phyloP scores from a whole-genome alignment of 2,797 vertebrate species.

The Nannoperca australis region DNA sequence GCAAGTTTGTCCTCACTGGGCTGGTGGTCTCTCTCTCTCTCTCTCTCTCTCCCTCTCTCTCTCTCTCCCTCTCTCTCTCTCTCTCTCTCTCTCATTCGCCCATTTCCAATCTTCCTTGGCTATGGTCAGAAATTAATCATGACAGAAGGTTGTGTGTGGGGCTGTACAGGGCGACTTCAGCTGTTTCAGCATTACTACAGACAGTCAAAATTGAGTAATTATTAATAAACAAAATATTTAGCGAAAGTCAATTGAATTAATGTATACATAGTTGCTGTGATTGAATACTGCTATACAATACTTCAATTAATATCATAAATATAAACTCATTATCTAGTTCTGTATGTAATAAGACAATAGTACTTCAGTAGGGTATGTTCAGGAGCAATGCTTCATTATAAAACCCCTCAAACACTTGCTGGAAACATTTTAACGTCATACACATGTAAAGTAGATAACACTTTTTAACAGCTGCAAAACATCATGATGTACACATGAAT shows the following conservation, averaged over 20 bases:
- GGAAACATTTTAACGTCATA: not conserved
- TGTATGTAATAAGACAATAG: not conserved
- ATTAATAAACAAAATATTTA: not conserved
- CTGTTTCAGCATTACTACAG: constrained; percentile 18
- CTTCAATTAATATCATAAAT: not conserved
- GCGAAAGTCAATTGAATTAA: not conserved
- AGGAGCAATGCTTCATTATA: not conserved
- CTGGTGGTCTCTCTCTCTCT: constrained; percentile 50
- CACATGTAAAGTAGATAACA: not conserved
- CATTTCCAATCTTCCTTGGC: constrained; percentile 48
- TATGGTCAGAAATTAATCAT: constrained; percentile 71
- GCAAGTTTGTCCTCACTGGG: constrained; percentile 71
- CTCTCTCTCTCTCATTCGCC: constrained; percentile 11
- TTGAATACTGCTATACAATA: not conserved
- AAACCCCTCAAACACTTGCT: not conserved
- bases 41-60: constrained; percentile 39
- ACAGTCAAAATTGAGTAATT: not conserved
- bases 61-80: constrained; percentile 34
- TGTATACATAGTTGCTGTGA: not conserved
- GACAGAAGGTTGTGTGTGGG: constrained; percentile 34
- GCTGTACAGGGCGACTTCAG: not conserved
- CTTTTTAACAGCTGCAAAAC: too few species aligned
- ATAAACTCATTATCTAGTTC: not conserved
- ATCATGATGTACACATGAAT: too few species aligned
- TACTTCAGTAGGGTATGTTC: too few species aligned